Evolutionary conservation across 2,113 vertebrate genomes (phyloP), one percentile per base, ranked within the genome.

Genomic region (Cathartes aura): DNA sequence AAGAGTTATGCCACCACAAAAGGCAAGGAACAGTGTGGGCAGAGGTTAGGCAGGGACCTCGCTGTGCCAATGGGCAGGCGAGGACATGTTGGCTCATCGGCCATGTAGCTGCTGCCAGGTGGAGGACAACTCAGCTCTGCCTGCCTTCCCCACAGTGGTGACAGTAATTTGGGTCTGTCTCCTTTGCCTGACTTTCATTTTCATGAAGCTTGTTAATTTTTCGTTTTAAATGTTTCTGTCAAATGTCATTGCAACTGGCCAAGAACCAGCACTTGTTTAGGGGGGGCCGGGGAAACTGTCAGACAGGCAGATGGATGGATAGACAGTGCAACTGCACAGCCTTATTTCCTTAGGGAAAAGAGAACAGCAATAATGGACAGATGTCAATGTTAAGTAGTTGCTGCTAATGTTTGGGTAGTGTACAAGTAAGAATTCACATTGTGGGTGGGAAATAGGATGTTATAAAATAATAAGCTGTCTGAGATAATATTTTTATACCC

Each of bases 11-110:
- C 45, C 29, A 58, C 38, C 34, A n/a, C 3, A 3, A 62, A 74
- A 38, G 38, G 34, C 34, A 70, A 47, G 38, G 16, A 68, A 12
- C 12, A 84, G 18, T 24, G 30, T 3, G 5, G 34, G n/a, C n/a
- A 53, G 74, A 64, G 26, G 56, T 45, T 48, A 34, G 38, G 50
- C 59, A 73, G 53, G 47, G 59, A 56, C 45, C 23, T 8, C 2
- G 0, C 38, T 59, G 27, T 2, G 4, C 32, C 3, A 3, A 8
- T 14, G 50, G n/a, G 45, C 26, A 64, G 56, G 43, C 1, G 13
- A 81, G n/a, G 53, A 59, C 9, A 3, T 21, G 19, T 8, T 47
- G 43, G 40, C 63, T 76, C 6, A 4, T 47, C 1, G 8, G 17
- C n/a, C 59, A 45, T 4, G 27, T 24, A 45, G 42, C 42, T 68